Conservation (phyloP, 1,140 invertebrate species). For the Dryas iulia region DNA sequence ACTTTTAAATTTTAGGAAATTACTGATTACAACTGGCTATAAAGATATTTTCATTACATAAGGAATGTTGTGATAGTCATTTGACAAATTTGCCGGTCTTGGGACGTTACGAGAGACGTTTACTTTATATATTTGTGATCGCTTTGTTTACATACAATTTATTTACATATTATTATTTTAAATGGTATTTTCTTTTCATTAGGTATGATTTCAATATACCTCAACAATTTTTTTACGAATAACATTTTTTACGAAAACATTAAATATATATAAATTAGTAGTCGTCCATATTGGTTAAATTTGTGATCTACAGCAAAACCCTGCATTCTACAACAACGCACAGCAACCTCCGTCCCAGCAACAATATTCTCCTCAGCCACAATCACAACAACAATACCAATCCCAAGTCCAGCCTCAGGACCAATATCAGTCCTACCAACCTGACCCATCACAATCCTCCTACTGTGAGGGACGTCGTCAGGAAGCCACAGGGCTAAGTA, state of each 20-base stretch:
- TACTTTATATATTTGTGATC: background rate
- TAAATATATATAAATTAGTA: background rate
- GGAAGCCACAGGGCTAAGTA: constrained; percentile 60
- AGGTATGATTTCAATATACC: background rate
- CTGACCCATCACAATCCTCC: constrained; percentile 65
- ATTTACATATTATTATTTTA: too few relatives aligned
- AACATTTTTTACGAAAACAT: background rate
- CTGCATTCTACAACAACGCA: constrained; percentile 71
- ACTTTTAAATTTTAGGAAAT: background rate
- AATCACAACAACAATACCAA: constrained; percentile 56
- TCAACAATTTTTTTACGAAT: background rate
- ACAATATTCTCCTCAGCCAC: constrained; percentile 62
- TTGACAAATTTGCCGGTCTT: background rate
- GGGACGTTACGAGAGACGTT: background rate
- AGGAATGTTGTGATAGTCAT: background rate
- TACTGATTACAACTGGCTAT: background rate
- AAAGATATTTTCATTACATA: background rate
- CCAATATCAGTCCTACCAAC: constrained; percentile 56
- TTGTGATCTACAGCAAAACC: constrained; percentile 67
- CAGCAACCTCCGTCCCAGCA: constrained; percentile 73
- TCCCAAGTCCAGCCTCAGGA: constrained; percentile 57
- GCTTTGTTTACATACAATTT: background rate
- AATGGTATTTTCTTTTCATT: background rate
- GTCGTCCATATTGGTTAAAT: constrained; percentile 22
- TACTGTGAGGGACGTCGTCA: constrained; percentile 62